A percentile compares a stretch with the other conserved stretches of the same genome.
Conservation (phyloP, 37 sponge, comb jelly and placozoan genomes). For the Tethya wilhelma region DNA sequence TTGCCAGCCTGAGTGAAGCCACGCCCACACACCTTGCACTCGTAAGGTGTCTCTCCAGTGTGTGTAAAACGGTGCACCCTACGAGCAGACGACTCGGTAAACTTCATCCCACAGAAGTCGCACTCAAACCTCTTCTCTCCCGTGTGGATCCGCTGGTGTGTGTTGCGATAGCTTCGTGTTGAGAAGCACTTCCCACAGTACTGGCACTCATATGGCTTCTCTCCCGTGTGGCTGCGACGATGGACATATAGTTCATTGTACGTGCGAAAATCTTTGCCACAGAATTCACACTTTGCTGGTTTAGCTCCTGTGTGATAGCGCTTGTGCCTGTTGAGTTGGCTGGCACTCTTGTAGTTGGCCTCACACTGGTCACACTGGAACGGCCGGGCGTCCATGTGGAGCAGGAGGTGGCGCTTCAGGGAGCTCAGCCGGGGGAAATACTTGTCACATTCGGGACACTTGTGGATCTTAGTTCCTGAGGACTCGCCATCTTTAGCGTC, state of each 20-base stretch:
- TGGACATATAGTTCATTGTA: background rate
- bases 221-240: background rate
- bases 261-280: background rate
- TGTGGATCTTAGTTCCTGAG: background rate
- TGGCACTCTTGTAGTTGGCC: background rate
- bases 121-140: background rate
- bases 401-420: background rate
- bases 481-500: background rate
- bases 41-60: background rate
- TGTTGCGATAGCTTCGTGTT: background rate
- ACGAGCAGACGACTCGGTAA: background rate
- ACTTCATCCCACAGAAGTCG: background rate
- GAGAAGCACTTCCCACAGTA: background rate
- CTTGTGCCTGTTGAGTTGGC: background rate
- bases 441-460: constrained; percentile 10
- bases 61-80: background rate
- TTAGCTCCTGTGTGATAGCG: constrained; percentile 4
- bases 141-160: background rate
- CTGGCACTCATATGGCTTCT: background rate
- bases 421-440: background rate
- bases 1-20: constrained; percentile 13
- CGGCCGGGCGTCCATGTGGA: background rate
- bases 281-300: background rate
- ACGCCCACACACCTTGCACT: background rate
- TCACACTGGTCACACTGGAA: background rate